phyloP scores from a whole-genome alignment of 2,888 invertebrate species.

The Drosophila siamana region DNA sequence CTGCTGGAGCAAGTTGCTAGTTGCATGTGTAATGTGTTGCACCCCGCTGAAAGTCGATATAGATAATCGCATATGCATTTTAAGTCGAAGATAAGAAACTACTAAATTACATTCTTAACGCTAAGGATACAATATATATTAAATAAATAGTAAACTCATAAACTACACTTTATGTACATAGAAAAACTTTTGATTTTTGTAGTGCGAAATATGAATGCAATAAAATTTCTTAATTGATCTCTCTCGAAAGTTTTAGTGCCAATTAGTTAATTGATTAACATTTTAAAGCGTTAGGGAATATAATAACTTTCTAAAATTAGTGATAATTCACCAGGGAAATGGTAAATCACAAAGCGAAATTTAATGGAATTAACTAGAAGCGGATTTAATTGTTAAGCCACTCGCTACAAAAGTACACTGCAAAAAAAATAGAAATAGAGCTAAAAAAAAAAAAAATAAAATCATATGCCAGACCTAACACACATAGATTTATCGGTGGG shows the following conservation, averaged over 20 bases:
- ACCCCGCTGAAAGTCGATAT: constrained; percentile 30
- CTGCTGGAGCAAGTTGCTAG: constrained; percentile 8
- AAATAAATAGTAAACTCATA: no score
- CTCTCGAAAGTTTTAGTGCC: neutral
- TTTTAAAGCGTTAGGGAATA: constrained; percentile 14
- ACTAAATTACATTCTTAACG: no score
- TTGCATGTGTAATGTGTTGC: constrained; percentile 27
- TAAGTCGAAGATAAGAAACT: no score
- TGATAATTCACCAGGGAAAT: constrained; percentile 18
- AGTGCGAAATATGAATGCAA: no score
- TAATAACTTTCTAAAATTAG: constrained; percentile 14
- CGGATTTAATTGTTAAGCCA: neutral
- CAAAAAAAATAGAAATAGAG: neutral
- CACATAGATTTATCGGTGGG: neutral
- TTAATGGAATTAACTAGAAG: neutral
- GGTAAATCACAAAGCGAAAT: constrained; percentile 15
- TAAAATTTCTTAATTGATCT: neutral
- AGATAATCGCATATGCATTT: neutral
- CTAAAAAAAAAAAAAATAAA: neutral
- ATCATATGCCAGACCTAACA: neutral
- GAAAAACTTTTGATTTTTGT: no score
- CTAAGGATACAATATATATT: no score
- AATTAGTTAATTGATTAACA: constrained; percentile 7
- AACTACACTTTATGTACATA: no score
- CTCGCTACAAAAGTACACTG: neutral